phyloP scores from a whole-genome alignment of 2,113 vertebrate genomes.

The Chaetodon trifascialis region DNA sequence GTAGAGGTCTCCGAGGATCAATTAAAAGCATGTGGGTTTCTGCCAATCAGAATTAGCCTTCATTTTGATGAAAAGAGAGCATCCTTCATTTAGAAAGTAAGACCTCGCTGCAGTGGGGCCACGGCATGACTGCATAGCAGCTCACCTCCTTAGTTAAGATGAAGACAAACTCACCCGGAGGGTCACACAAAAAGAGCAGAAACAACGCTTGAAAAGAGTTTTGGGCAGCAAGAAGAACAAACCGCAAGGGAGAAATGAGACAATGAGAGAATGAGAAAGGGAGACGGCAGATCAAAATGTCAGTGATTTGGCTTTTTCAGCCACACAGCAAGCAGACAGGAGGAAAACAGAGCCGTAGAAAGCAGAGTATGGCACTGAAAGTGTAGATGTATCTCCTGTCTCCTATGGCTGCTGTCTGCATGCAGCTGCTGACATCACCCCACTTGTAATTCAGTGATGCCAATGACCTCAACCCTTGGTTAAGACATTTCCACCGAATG shows the following conservation, averaged over 20 bases:
- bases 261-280: not conserved
- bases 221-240: not conserved
- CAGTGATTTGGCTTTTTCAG: constrained; percentile 27
- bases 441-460: not conserved
- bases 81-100: not conserved
- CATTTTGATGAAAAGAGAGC: constrained; percentile 49
- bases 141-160: constrained; percentile 49
- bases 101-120: constrained; percentile 9
- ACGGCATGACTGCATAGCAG: not conserved
- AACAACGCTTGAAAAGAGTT: not conserved
- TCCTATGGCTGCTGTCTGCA: not conserved
- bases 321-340: not conserved
- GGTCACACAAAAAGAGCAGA: not conserved
- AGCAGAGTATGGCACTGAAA: not conserved
- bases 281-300: constrained; percentile 16
- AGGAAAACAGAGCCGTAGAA: constrained; percentile 1
- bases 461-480: constrained; percentile 11
- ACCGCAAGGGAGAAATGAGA: not conserved
- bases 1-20: constrained; percentile 27
- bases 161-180: constrained; percentile 12
- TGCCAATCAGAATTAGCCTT: constrained; percentile 30
- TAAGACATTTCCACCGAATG: constrained; percentile 8
- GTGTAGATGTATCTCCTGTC: not conserved
- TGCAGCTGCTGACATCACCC: not conserved
- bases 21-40: constrained; percentile 15